Evolutionary conservation across 2,888 invertebrate genomes (phyloP), one percentile per base, ranked within the genome.

Genomic region (Pterostichus madidus): DNA sequence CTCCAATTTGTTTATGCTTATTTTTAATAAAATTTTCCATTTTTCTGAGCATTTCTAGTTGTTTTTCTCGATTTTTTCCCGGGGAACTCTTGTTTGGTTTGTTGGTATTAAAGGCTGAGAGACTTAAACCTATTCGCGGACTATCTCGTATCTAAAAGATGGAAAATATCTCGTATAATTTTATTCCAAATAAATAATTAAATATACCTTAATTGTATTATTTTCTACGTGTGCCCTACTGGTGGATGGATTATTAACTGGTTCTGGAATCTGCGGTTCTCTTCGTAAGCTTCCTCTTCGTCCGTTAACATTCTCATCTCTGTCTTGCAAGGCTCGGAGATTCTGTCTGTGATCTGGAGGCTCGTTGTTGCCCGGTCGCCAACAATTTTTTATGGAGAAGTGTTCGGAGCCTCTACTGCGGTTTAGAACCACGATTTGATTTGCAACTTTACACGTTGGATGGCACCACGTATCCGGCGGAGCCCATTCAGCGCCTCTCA

Each of bases 391-490:
- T 87, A 85, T 92, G 17, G 92, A 91, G 84, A 93, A 83, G 92
- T 92, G 4, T 93, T 91, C 76, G 92, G 89, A 73, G 91, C 91
- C 84, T 84, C 92, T 91, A 87, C 93, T 92, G 87, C 93, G 91
- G 86, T 94, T 94, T 85, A 96, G 91, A 85, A 96, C 94, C 46
- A 96, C 94, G 85, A 96, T 92, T 89, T 95, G 94, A 86, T 96
- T 93, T 82, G 94, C 95, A 90, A 94, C 94, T 90, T 93, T 94
- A 89, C 97, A 97, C 75, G 96, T 97, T 80, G 97, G 97, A 91
- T 98, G 97, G 89, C 97, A 97, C 97, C 98, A 98, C 88, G 98
- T 94, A 87, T 96, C 96, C 0, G 95, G 94, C 31, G 98, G 95
- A 56, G 95, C 95, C 92, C 94, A 94, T 87, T 95, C 94, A 85